Evolutionary conservation across 1,140 invertebrate genomes (phyloP), one percentile per base, ranked within the genome.

Genomic region (Drosophila leontia): DNA sequence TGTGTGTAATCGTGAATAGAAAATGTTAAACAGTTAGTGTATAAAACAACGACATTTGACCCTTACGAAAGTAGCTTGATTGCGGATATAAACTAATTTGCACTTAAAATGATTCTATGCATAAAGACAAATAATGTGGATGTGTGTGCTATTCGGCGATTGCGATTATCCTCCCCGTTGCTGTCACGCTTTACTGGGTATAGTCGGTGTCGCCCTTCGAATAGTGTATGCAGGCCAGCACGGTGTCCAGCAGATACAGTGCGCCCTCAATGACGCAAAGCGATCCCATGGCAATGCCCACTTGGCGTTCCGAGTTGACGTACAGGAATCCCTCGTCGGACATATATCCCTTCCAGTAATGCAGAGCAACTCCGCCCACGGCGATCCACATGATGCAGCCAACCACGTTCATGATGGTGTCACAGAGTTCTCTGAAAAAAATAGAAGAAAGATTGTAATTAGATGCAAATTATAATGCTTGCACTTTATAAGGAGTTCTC

Each of bases 311-410:
- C 3, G 95, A 94, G 45, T 91, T 88, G 2, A 96, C 94, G 50
- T 94, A 93, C 32, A 94, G 93, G 91, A 94, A 96, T 78, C 96
- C 96, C 80, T 97, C 95, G 78, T 97, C 96, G 17, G 94, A 94
- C 91, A 96, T 94, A 93, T 97, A 97, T 9, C 97, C 97, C 60
- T 95, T 95, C 97, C 97, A 98, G 92, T 97, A 98, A 92, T 98
- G 97, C 19, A 97, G 93, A 0, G 96, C 96, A 23, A 96, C 96
- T 3, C 96, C 97, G 3, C 97, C 97, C 6, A 97, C 96, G 0
- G 96, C 96, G 6, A 97, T 93, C 94, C 96, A 98, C 94, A 97
- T 94, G 86, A 97, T 95, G 58, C 96, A 95, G 11, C 97, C 97
- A 47, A 97, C 94, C 63, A 97, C 95, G 92, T 97, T 97, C 97